These are phyloP conservation scores for Probaryconus sp. DNA, from an alignment of 1,140 invertebrate species.

Conservation along the genomic window DNA sequence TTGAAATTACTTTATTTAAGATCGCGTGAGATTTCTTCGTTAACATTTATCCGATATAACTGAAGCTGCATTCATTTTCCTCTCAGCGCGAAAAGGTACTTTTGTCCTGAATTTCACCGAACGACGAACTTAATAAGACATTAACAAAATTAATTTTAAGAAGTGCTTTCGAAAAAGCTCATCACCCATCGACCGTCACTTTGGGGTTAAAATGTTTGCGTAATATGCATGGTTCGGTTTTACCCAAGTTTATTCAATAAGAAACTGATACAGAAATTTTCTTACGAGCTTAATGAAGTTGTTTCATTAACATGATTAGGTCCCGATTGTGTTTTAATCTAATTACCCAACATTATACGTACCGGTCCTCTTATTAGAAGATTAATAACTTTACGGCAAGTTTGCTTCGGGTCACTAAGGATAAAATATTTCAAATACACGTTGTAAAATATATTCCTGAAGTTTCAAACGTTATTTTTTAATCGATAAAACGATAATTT, in stretches of 20 bases:
- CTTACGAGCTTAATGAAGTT: conserved; percentile 15
- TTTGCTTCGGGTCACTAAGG: conserved; percentile 38
- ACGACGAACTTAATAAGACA: conserved; percentile 26
- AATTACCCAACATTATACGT: conserved; percentile 33
- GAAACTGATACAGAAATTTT: conserved; percentile 37
- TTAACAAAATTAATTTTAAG: conserved; percentile 34
- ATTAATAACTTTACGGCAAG: conserved; percentile 52
- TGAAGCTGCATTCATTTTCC: conserved; percentile 25
- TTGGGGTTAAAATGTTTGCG: not conserved
- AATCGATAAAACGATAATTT: no score
- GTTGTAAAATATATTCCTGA: no score
- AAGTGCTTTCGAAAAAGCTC: not conserved
- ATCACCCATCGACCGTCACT: not conserved
- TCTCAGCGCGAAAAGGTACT: not conserved
- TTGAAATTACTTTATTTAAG: conserved; percentile 50
- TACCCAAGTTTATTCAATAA: not conserved
- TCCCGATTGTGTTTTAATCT: conserved; percentile 46
- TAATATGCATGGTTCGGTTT: not conserved
- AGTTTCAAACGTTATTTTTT: no score
- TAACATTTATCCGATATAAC: conserved; percentile 43
- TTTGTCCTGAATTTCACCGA: not conserved
- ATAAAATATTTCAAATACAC: no score
- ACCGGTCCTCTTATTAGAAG: conserved; percentile 44
- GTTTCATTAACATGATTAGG: conserved; percentile 52
- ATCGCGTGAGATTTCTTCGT: conserved; percentile 37